These are phyloP conservation scores for Allobates femoralis DNA, from an alignment of 2,797 vertebrate species.

Conservation along the genomic window DNA sequence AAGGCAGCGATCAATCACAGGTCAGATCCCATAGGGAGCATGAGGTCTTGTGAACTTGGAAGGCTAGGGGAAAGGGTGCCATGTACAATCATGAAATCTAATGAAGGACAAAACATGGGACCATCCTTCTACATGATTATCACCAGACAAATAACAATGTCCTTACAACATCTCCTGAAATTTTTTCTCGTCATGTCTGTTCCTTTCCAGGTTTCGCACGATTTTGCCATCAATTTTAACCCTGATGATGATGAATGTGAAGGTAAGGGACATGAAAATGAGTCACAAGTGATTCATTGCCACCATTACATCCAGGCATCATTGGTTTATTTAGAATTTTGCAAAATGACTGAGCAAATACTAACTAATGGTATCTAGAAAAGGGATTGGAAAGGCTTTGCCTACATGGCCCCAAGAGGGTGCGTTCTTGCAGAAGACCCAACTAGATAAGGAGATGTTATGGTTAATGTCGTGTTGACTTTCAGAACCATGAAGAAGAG, in stretches of 20 bases:
- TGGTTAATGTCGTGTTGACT: no score
- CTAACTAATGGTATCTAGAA: no score
- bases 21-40: neutral
- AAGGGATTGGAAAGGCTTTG: no score
- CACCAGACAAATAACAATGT: neutral
- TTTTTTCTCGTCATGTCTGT: neutral
- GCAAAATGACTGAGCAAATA: no score
- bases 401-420: no score
- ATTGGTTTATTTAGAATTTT: no score
- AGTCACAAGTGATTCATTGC: no score
- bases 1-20: neutral
- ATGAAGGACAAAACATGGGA: neutral
- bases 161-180: neutral
- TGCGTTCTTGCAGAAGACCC: neutral
- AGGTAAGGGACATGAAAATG: slow-evolving; percentile 77
- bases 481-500: no score
- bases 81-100: neutral
- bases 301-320: no score
- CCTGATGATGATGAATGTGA: slow-evolving; percentile 93
- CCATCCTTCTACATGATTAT: neutral
- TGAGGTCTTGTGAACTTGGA: slow-evolving; percentile 7
- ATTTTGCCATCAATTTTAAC: slow-evolving; percentile 97
- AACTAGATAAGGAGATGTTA: neutral
- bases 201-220: slow-evolving; percentile 87
- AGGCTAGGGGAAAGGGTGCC: neutral